Evolutionary conservation across 64 coral and sea anemone species (phyloP).

Genomic region (Pachyseris speciosa): DNA sequence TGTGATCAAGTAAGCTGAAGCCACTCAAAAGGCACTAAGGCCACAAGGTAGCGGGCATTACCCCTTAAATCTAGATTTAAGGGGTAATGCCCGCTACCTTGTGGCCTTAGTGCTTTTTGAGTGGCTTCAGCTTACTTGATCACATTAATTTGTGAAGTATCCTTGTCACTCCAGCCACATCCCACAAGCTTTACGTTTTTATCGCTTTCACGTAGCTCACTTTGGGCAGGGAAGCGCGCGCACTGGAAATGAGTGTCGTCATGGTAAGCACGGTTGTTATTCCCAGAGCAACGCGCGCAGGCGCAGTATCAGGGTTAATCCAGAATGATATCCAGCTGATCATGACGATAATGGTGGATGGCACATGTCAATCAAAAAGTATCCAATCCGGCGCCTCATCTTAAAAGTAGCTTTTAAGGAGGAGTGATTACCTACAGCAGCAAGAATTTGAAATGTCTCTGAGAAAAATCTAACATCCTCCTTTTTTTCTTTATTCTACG

Average conservation of each 20-base stretch:
- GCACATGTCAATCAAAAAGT: slow-evolving; percentile 94
- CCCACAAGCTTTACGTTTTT: too few relatives aligned
- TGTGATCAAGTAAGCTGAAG: too few relatives aligned
- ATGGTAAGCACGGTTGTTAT: slow-evolving; percentile 99
- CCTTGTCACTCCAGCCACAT: too few relatives aligned
- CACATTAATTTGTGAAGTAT: too few relatives aligned
- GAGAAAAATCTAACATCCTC: too few relatives aligned
- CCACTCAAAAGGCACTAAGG: too few relatives aligned
- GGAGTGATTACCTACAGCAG: slow-evolving; percentile 72
- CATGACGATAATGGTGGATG: slow-evolving; percentile 92
- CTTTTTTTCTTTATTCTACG: too few relatives aligned
- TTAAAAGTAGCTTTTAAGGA: slow-evolving; percentile 82
- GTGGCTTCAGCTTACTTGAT: too few relatives aligned
- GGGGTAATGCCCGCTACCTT: too few relatives aligned
- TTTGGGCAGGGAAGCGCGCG: slow-evolving; percentile 80
- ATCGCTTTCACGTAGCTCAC: slow-evolving; percentile 99
- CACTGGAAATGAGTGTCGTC: slow-evolving; percentile 92
- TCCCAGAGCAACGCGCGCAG: slow-evolving; percentile 94
- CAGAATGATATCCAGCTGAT: slow-evolving; percentile 99
- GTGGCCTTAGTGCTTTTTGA: too few relatives aligned
- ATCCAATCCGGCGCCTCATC: slow-evolving; percentile 97
- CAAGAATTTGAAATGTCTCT: background rate
- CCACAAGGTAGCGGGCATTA: too few relatives aligned
- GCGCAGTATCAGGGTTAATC: slow-evolving; percentile 94
- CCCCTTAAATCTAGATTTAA: too few relatives aligned